These are phyloP conservation scores for Psammodynastes pulverulentus DNA, from an alignment of 2,113 vertebrate species.

Conservation along the genomic window DNA sequence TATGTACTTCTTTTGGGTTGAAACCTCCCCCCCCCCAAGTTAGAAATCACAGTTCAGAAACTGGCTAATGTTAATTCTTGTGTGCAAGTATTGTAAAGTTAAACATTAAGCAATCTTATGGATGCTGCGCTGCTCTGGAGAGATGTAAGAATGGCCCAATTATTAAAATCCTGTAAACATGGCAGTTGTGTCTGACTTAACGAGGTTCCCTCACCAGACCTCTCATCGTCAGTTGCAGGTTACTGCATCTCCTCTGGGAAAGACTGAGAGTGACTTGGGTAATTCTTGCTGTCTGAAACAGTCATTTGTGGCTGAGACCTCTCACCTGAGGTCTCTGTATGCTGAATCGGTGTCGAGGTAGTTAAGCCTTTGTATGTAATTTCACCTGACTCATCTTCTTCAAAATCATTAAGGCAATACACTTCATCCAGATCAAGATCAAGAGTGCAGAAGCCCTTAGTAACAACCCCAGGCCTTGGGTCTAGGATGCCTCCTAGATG, in stretches of 20 bases:
- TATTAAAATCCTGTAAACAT: conserved; percentile 70
- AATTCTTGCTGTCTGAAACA: conserved; percentile 79
- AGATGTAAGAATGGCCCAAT: conserved; percentile 75
- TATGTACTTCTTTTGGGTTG: conserved; percentile 35
- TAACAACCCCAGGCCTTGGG: conserved; percentile 91
- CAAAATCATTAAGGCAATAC: conserved; percentile 93
- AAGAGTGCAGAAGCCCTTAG: conserved; percentile 92
- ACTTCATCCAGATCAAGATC: conserved; percentile 86
- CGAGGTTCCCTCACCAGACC: conserved; percentile 92
- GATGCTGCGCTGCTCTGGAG: conserved; percentile 70
- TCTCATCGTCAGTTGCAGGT: conserved; percentile 72
- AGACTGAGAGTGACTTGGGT: conserved; percentile 76
- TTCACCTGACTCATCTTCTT: conserved; percentile 91
- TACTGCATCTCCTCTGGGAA: conserved; percentile 82
- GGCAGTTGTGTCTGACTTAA: conserved; percentile 77
- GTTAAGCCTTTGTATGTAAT: conserved; percentile 79
- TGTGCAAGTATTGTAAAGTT: conserved; percentile 61
- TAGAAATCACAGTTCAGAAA: conserved; percentile 43
- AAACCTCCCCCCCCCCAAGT: background rate
- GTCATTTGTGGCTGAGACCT: conserved; percentile 77
- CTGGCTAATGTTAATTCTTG: conserved; percentile 41
- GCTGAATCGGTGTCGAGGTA: conserved; percentile 78
- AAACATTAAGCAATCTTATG: conserved; percentile 68
- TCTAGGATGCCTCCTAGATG: conserved; percentile 94
- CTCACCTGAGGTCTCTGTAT: conserved; percentile 79